A percentile compares a stretch with the other conserved stretches of the same genome.
These are phyloP conservation scores for Channa maculata DNA, from an alignment of 2,113 vertebrate species.

Conservation along the genomic window DNA sequence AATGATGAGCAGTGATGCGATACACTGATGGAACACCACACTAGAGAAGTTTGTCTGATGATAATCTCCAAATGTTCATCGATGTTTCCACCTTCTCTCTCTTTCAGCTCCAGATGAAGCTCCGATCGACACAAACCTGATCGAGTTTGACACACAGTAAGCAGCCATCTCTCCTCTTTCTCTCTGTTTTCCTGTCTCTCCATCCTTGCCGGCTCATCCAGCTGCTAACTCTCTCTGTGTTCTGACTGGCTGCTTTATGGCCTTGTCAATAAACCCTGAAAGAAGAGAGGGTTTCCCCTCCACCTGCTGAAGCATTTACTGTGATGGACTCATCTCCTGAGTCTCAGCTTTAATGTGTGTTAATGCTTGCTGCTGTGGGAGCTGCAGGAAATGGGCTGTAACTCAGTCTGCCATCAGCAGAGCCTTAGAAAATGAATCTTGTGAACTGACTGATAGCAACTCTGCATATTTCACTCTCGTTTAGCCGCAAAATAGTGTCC, in stretches of 20 bases:
- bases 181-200: constrained; percentile 34
- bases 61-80: not conserved
- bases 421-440: not conserved
- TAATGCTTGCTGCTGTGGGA: constrained; percentile 45
- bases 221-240: not conserved
- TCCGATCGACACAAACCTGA: constrained; percentile 93
- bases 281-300: constrained; percentile 38
- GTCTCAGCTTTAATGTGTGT: constrained; percentile 54
- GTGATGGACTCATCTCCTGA: constrained; percentile 50
- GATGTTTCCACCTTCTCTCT: not conserved
- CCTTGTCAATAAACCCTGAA: constrained; percentile 6
- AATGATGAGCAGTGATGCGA: too few species aligned
- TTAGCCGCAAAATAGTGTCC: too few species aligned
- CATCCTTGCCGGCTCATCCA: constrained; percentile 7
- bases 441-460: not conserved
- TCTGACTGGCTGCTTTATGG: constrained; percentile 29
- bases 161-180: constrained; percentile 43
- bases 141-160: constrained; percentile 98
- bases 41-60: too few species aligned
- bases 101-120: constrained; percentile 89
- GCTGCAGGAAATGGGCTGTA: constrained; percentile 59
- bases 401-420: constrained; percentile 25
- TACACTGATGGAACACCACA: too few species aligned
- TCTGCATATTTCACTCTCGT: not conserved
- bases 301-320: constrained; percentile 26